A percentile compares a stretch with the other conserved stretches of the same genome.
Conservation (phyloP, 2,113 vertebrate species). For the Ginglymostoma cirratum region DNA sequence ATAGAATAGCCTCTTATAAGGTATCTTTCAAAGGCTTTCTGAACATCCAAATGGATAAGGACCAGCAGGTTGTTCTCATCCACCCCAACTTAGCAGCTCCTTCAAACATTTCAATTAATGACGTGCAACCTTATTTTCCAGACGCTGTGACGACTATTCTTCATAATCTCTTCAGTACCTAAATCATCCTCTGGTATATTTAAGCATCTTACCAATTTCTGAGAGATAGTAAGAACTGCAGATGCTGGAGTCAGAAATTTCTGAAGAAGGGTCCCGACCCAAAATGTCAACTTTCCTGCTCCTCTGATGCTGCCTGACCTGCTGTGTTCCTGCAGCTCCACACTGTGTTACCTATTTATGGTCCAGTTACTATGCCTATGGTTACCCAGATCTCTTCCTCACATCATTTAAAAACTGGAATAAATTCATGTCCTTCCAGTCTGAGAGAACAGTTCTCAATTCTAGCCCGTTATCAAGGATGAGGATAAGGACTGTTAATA, state of each 20-base stretch:
- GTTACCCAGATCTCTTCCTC: not conserved
- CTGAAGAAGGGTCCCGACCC: too few species aligned
- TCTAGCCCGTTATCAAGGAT: not conserved
- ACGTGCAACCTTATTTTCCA: not conserved
- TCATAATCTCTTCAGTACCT: not conserved
- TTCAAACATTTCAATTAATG: not conserved
- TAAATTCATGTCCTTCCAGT: not conserved
- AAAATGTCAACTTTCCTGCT: too few species aligned
- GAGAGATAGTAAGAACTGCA: too few species aligned
- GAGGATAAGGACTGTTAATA: not conserved
- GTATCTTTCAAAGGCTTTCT: not conserved
- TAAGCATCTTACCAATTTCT: not conserved
- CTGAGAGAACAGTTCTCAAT: not conserved
- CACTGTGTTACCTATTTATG: not conserved
- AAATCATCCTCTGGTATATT: not conserved
- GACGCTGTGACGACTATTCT: not conserved
- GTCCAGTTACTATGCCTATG: not conserved
- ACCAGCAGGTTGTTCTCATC: not conserved
- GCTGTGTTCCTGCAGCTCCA: too few species aligned
- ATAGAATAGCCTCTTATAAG: not conserved
- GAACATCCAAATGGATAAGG: not conserved
- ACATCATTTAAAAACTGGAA: not conserved
- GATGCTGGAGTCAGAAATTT: too few species aligned
- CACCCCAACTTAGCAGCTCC: not conserved
- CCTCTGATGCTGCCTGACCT: too few species aligned